Evolutionary conservation across 2,113 vertebrate genomes (phyloP).

Genomic region (Salvelinus fontinalis): DNA sequence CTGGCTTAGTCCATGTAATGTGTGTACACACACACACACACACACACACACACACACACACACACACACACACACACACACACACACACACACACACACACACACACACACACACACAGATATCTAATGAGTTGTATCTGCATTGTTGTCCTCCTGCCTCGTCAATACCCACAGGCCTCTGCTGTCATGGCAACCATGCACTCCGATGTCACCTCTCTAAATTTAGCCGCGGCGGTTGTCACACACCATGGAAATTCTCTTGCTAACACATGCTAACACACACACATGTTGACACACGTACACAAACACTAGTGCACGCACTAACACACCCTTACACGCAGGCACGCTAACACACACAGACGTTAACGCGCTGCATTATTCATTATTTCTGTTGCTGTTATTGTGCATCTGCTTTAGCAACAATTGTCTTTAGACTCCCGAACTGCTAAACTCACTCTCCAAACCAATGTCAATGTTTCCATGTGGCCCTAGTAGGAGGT

Average conservation of each 20-base stretch:
- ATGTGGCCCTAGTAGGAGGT: no score
- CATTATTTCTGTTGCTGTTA: background rate
- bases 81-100: background rate
- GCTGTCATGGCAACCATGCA: conserved; percentile 67
- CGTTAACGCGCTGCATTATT: background rate
- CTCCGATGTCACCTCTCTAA: conserved; percentile 59
- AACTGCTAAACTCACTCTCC: no score
- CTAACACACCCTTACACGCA: background rate
- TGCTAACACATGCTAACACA: background rate
- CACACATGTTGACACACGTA: background rate
- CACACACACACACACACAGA: background rate
- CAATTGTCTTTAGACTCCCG: background rate
- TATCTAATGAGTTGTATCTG: conserved; percentile 32
- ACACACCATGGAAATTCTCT: background rate
- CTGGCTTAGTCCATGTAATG: no score
- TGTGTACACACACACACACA: background rate
- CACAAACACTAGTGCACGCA: background rate
- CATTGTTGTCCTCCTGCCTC: conserved; percentile 36
- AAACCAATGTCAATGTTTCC: no score
- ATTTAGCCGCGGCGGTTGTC: conserved; percentile 55
- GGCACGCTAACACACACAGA: background rate
- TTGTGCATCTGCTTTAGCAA: background rate
- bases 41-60: background rate
- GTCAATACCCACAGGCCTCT: conserved; percentile 42
- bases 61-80: conserved; percentile 7